Conservation (phyloP, 2,113 vertebrate species). For the Corythoichthys intestinalis region DNA sequence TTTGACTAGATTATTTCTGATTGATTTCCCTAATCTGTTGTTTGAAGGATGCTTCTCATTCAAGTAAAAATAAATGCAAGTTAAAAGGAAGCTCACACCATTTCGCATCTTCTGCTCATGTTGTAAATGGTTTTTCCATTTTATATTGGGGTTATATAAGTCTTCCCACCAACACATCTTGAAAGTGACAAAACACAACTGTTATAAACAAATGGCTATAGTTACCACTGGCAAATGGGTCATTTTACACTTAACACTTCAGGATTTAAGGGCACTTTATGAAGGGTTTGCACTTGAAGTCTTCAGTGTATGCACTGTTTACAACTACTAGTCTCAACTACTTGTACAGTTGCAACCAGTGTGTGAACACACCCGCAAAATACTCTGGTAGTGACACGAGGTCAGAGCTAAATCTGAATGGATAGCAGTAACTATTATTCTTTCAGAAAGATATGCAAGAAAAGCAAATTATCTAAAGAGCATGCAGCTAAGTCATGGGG, state of each 20-base stretch:
- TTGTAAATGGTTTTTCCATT: not conserved
- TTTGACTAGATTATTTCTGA: not conserved
- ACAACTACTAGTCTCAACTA: not conserved
- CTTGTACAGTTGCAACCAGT: not conserved
- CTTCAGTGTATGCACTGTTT: not conserved
- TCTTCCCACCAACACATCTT: not conserved
- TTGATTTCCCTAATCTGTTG: not conserved
- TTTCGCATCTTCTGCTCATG: not conserved
- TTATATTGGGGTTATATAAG: not conserved
- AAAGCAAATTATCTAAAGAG: slow-evolving; percentile 22
- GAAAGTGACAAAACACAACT: not conserved
- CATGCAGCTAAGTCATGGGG: slow-evolving; percentile 3
- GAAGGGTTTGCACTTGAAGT: not conserved
- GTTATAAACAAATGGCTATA: not conserved
- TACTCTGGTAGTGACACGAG: not conserved
- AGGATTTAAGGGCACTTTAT: not conserved
- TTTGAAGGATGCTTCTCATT: not conserved
- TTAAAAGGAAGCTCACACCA: not conserved
- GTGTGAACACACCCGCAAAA: not conserved
- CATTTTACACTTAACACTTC: not conserved
- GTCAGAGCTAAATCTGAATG: not conserved
- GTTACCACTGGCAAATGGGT: not conserved
- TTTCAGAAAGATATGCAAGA: not conserved
- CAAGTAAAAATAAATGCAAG: not conserved
- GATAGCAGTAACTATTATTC: not conserved